Conservation (phyloP, 2,888 invertebrate genomes). For the Drosophila longiperda region DNA sequence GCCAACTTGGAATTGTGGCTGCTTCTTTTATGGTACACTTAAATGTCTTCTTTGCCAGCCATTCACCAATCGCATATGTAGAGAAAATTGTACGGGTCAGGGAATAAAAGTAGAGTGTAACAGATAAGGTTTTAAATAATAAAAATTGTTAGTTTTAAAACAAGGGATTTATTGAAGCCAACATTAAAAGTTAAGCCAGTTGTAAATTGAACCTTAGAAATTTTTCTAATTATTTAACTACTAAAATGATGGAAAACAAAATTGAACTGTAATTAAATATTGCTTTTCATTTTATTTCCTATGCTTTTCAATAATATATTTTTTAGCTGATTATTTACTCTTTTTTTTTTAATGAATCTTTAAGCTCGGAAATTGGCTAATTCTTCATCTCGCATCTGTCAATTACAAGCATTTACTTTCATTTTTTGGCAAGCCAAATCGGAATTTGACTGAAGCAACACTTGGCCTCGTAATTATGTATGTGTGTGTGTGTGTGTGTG, state of each 20-base stretch:
- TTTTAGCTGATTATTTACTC: background rate
- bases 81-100: background rate
- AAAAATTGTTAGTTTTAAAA: background rate
- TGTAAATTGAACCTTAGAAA: background rate
- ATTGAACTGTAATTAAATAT: background rate
- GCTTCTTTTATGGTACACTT: slow-evolving; percentile 33
- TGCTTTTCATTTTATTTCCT: background rate
- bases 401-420: slow-evolving; percentile 55
- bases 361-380: background rate
- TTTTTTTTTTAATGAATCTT: background rate
- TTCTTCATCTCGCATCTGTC: slow-evolving; percentile 8
- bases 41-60: slow-evolving; percentile 20
- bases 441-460: slow-evolving; percentile 9
- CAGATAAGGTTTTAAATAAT: slow-evolving; percentile 1
- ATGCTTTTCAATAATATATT: background rate
- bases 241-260: background rate
- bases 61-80: slow-evolving; percentile 7
- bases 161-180: background rate
- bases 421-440: slow-evolving; percentile 38
- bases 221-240: background rate
- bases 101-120: background rate
- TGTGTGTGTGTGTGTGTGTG: slow-evolving; percentile 21
- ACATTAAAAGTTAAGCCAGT: background rate
- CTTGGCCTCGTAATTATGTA: slow-evolving; percentile 45
- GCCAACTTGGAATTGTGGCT: slow-evolving; percentile 26